These are phyloP conservation scores for Hoplostethus atlanticus DNA, from an alignment of 2,797 vertebrate species.

Conservation along the genomic window DNA sequence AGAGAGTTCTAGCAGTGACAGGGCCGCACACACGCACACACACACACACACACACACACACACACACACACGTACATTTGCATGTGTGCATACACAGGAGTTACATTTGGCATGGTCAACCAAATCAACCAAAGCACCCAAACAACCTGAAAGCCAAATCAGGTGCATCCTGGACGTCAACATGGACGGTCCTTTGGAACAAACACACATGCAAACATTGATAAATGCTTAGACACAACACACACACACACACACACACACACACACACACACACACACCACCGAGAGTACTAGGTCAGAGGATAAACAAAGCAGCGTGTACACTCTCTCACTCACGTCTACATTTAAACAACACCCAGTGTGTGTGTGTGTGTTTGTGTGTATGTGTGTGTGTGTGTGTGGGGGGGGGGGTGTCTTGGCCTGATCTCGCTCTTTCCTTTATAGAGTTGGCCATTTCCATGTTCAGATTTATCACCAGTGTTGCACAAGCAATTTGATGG, in stretches of 20 bases:
- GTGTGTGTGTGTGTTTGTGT: background rate
- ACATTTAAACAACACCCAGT: conserved; percentile 31
- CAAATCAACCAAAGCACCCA: background rate
- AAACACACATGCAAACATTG: background rate
- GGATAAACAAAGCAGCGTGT: conserved; percentile 24
- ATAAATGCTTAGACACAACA: conserved; percentile 14
- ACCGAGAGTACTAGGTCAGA: background rate
- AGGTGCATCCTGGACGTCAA: conserved; percentile 15
- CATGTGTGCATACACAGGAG: background rate
- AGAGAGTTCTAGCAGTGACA: conserved; percentile 29
- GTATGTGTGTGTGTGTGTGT: no score
- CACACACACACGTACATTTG: background rate
- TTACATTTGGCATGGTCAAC: background rate
- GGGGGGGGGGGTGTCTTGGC: no score
- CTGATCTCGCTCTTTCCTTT: conserved; percentile 35
- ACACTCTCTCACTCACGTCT: conserved; percentile 36
- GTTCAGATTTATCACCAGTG: conserved; percentile 54
- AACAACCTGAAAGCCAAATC: conserved; percentile 24
- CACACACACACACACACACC: conserved; percentile 6
- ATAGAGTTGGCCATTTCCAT: conserved; percentile 46
- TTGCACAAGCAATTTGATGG: conserved; percentile 56
- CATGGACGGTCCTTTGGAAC: conserved; percentile 31
- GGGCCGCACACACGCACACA: background rate
- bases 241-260: conserved; percentile 12
- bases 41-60: conserved; percentile 12